These are phyloP conservation scores for Eilema sororculum DNA, from an alignment of 2,888 invertebrate genomes.

Conservation along the genomic window DNA sequence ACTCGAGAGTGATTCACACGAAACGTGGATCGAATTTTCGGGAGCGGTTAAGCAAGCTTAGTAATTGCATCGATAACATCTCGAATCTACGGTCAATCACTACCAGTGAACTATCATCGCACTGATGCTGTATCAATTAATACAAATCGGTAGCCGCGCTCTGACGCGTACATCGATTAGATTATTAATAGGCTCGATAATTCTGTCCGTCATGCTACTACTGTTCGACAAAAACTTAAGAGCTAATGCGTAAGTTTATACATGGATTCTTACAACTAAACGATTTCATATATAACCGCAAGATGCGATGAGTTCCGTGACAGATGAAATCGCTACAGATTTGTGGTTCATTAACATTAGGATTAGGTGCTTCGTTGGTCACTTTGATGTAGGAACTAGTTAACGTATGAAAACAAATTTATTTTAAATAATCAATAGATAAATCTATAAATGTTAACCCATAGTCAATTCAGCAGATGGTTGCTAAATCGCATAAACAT, in stretches of 20 bases:
- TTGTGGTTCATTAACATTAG: not conserved
- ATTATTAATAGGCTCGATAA: constrained; percentile 80
- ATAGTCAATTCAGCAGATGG: constrained; percentile 63
- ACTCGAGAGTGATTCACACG: not conserved
- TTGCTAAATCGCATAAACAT: constrained; percentile 62
- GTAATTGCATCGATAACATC: constrained; percentile 84
- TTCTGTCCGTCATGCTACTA: constrained; percentile 71
- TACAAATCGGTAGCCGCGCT: constrained; percentile 81
- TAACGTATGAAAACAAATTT: constrained; percentile 32
- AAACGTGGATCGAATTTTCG: constrained; percentile 1
- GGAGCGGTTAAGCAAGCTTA: constrained; percentile 51
- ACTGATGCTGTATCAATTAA: constrained; percentile 81
- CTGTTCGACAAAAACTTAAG: constrained; percentile 55
- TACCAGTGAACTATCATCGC: constrained; percentile 77
- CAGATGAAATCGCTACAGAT: not conserved
- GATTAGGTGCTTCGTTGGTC: not conserved
- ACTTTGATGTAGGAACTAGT: not conserved
- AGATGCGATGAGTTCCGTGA: not conserved
- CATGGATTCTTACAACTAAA: constrained; percentile 1
- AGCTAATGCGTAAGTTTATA: constrained; percentile 40
- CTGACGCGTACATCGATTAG: constrained; percentile 73
- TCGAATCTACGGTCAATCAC: constrained; percentile 84
- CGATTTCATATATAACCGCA: not conserved
- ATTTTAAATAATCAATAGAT: constrained; percentile 49
- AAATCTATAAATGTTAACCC: constrained; percentile 58